A percentile compares a stretch with the other conserved stretches of the same genome.
Conservation (phyloP, 2,797 vertebrate species). For the Microhierax caerulescens region DNA sequence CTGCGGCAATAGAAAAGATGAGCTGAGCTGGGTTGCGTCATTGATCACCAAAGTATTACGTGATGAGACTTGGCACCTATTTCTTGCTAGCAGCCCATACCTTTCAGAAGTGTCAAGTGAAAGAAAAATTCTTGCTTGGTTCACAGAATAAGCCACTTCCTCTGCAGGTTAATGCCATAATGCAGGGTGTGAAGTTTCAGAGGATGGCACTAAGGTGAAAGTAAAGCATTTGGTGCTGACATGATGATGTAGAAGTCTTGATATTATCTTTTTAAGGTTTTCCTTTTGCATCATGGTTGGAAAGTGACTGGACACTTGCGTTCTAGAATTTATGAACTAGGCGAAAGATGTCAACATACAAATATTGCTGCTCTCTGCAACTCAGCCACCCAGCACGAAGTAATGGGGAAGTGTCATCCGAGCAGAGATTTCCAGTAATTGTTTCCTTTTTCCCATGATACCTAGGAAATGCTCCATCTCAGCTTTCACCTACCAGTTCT, state of each 20-base stretch:
- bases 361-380: background rate
- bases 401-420: background rate
- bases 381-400: background rate
- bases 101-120: background rate
- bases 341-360: background rate
- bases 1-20: background rate
- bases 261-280: background rate
- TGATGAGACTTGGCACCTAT: background rate
- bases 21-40: background rate
- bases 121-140: background rate
- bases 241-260: background rate
- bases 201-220: background rate
- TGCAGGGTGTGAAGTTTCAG: accelerated
- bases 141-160: background rate
- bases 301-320: background rate
- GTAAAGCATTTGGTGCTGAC: background rate
- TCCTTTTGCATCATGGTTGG: background rate
- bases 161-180: background rate
- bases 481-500: background rate
- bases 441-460: background rate
- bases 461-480: background rate
- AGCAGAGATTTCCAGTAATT: background rate
- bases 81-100: background rate
- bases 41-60: background rate
- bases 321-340: background rate